These are phyloP conservation scores for Chrysemys picta DNA, from an alignment of 2,113 vertebrate genomes.

Conservation along the genomic window DNA sequence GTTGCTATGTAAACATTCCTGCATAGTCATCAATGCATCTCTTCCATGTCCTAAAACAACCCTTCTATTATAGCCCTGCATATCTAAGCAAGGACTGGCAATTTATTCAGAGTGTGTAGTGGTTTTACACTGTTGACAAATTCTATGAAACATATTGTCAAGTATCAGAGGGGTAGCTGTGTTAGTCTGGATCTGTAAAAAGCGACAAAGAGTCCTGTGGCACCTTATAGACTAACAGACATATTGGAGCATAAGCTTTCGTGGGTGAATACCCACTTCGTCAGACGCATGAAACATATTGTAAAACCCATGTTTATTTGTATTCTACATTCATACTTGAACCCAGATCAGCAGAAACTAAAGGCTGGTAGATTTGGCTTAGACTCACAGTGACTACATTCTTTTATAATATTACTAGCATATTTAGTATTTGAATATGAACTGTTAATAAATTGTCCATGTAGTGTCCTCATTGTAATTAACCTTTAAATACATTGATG, in stretches of 20 bases:
- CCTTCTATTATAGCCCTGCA: neutral
- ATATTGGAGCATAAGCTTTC: no score
- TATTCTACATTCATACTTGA: neutral
- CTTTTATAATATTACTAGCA: neutral
- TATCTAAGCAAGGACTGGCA: neutral
- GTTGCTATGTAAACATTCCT: neutral
- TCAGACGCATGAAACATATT: neutral
- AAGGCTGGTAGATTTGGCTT: neutral
- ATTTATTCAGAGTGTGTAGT: neutral
- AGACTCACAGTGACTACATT: fast-evolving
- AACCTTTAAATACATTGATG: slow-evolving; percentile 10
- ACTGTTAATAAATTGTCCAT: neutral
- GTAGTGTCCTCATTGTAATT: neutral
- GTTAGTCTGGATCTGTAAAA: no score
- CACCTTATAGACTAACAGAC: no score
- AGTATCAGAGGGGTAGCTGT: neutral
- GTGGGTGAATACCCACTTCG: no score
- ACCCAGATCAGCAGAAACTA: neutral
- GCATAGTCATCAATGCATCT: neutral
- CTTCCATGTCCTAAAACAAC: neutral
- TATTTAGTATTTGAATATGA: neutral
- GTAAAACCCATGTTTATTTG: neutral
- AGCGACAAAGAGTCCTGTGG: no score
- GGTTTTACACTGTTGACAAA: neutral
- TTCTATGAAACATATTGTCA: neutral